Percentiles rank a stretch among this genome's conserved stretches.
Conservation (phyloP, 2,797 vertebrate genomes). For the Platalea minor region DNA sequence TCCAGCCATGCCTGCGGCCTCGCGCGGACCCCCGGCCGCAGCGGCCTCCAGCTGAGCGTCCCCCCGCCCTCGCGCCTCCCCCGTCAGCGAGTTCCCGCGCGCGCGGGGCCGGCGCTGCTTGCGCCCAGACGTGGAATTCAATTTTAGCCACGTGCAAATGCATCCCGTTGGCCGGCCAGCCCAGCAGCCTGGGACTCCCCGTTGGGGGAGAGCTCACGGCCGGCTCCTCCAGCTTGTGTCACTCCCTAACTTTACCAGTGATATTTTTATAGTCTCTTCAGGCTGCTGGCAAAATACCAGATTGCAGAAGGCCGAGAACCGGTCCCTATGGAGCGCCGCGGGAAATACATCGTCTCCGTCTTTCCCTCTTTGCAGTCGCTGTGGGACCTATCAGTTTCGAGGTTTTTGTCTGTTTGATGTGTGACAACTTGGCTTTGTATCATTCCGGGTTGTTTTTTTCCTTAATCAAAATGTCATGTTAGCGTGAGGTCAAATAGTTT, state of each 20-base stretch:
- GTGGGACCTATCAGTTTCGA: background rate
- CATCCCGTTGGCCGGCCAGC: background rate
- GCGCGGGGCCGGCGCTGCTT: rapidly evolving
- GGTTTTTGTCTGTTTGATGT: background rate
- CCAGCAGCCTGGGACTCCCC: background rate
- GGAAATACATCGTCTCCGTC: rapidly evolving
- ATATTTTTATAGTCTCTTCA: background rate
- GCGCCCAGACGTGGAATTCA: rapidly evolving
- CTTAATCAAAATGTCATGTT: conserved; percentile 19
- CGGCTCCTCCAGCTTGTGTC: background rate
- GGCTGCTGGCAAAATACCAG: background rate
- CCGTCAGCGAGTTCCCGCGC: background rate
- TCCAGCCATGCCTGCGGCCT: background rate
- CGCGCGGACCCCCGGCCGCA: rapidly evolving
- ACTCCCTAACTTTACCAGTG: background rate
- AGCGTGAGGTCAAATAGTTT: background rate
- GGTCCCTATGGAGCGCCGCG: rapidly evolving
- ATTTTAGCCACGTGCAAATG: rapidly evolving
- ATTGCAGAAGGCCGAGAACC: background rate
- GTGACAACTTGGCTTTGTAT: background rate
- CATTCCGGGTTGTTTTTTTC: background rate
- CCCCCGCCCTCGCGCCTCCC: rapidly evolving
- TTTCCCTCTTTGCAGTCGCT: background rate
- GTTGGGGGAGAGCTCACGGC: rapidly evolving
- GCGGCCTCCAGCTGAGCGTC: background rate